Conservation (phyloP, 2,113 vertebrate genomes). For the Sciurus niger region DNA sequence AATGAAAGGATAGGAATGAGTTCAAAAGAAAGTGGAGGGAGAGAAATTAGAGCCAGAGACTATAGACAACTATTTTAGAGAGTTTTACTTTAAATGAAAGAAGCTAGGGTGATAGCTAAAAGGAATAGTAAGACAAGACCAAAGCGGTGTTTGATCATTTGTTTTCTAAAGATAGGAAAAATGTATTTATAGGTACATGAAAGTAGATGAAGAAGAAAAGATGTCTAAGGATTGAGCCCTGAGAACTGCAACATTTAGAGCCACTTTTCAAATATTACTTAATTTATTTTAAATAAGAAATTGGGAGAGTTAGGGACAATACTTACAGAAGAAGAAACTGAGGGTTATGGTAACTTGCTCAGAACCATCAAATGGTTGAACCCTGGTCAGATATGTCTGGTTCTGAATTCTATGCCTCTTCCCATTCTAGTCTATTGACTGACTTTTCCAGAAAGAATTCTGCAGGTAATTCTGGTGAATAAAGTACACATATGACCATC, state of each 20-base stretch:
- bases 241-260: too few species aligned
- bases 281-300: too few species aligned
- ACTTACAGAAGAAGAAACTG: neutral
- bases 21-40: neutral
- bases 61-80: neutral
- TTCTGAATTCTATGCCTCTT: neutral
- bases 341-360: neutral
- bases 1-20: neutral
- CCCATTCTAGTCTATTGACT: neutral
- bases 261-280: too few species aligned
- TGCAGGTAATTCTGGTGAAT: neutral
- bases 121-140: neutral
- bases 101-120: neutral
- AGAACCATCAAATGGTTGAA: neutral
- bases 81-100: neutral
- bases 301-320: too few species aligned
- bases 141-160: neutral
- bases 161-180: neutral
- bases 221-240: too few species aligned
- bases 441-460: slow-evolving; percentile 25
- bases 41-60: neutral
- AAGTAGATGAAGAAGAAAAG: neutral
- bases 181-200: neutral
- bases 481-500: neutral
- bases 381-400: neutral